phyloP scores from a whole-genome alignment of 2,113 vertebrate genomes.

The Tretioscincus oriximinensis region DNA sequence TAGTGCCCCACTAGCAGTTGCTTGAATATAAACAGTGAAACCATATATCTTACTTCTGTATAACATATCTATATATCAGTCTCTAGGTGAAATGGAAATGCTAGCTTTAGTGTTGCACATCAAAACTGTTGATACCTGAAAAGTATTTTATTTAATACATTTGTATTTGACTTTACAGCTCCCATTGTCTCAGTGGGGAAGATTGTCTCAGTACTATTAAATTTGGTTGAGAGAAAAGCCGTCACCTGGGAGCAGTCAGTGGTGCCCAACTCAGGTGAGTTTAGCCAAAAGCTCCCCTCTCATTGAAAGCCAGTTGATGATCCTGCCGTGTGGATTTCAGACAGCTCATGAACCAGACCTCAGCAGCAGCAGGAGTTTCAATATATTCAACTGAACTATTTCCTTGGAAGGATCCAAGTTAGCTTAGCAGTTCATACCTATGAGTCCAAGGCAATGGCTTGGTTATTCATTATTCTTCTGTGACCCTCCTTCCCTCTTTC shows the following conservation, averaged over 20 bases:
- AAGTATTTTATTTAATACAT: background rate
- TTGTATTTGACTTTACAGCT: background rate
- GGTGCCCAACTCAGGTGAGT: background rate
- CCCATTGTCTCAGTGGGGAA: background rate
- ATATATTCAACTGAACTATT: too few relatives aligned
- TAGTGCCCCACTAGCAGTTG: slow-evolving; percentile 34
- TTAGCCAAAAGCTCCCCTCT: background rate
- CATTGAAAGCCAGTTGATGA: too few relatives aligned
- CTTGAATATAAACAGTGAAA: slow-evolving; percentile 35
- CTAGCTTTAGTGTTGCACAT: background rate
- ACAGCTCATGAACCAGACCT: too few relatives aligned
- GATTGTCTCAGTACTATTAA: background rate
- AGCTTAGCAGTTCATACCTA: too few relatives aligned
- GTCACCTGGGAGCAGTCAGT: background rate
- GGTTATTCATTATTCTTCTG: too few relatives aligned
- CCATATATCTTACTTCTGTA: slow-evolving; percentile 36
- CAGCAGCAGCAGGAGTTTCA: too few relatives aligned
- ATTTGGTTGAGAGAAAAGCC: background rate
- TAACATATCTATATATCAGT: slow-evolving; percentile 1
- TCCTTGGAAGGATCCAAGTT: too few relatives aligned
- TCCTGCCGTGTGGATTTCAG: too few relatives aligned
- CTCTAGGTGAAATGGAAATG: slow-evolving; percentile 27
- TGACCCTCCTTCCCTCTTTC: too few relatives aligned
- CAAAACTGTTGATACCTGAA: background rate
- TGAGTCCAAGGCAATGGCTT: too few relatives aligned